Base-by-base conservation (phyloP, 2,797 vertebrate species). In the Melanogrammus aeglefinus region DNA sequence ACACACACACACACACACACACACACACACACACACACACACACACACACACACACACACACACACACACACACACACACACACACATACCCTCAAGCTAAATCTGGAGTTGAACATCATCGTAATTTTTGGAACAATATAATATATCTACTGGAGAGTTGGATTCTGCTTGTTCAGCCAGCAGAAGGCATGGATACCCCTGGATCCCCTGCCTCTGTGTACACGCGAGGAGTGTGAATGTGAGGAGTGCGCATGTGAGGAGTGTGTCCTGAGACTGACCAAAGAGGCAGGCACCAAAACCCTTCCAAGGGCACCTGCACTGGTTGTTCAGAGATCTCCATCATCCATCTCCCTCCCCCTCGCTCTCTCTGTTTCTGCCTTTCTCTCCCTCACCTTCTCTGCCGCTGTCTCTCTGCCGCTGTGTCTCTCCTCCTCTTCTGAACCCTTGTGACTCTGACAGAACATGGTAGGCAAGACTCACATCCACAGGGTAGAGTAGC, bases 261-360 rank as follows among this genome's bases (percentile, higher is more conserved):
- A 69, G 73, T 38, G 79, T n/a, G 39, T 47, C 79, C 73, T 77
- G 75, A 81, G 74, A 72, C 27, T 72, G 70, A 29, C 27, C n/a
- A n/a, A 72, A 33, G 12, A 33, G 29, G 24, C 21, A 72, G 70
- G 33, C 70, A 33, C 31, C 70, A 72, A 72, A 72, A 72, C 10
- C 70, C 70, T 72, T 72, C 33, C 70, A 72, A 33, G 29, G 70
- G 70, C 29, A 12, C 27, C 33, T 12, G 31, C 24, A 31, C 29
- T 33, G 27, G 70, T 33, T 33, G 31, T 72, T 72, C 70, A 72
- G 31, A 33, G 29, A 13, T 72, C 70, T 72, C 70, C 69, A 70
- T 70, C 33, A 29, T 29, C 69, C 6, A 3, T 71, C 27, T 71
- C 27, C 12, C 69, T 71, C 69, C 12, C 69, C 31, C 27, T 71